Percentiles rank a stretch among this genome's conserved stretches.
Conservation (phyloP, 2,113 vertebrate species). For the Dendrocopos noguchii region DNA sequence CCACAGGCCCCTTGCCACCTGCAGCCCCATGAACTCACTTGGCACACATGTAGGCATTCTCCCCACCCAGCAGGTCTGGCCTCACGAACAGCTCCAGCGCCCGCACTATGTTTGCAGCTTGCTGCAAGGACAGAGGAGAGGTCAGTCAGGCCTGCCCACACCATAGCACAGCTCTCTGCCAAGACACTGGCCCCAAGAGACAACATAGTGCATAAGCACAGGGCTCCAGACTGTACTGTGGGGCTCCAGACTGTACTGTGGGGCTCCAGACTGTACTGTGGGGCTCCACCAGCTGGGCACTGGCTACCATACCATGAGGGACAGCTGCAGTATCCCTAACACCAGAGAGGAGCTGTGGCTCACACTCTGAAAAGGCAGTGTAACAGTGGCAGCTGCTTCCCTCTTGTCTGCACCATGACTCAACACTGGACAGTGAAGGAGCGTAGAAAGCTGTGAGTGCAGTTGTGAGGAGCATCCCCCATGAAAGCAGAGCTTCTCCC, state of each 20-base stretch:
- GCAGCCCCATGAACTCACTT: constrained; percentile 78
- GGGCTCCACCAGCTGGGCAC: neutral
- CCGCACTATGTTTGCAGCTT: constrained; percentile 86
- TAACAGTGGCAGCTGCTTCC: neutral
- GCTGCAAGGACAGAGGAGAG: constrained; percentile 71
- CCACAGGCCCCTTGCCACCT: accelerated
- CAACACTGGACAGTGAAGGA: neutral
- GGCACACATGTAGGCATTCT: constrained; percentile 95
- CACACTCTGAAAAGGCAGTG: accelerated
- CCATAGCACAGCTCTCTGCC: neutral
- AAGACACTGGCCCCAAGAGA: accelerated
- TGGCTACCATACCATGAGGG: accelerated
- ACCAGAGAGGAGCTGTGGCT: accelerated
- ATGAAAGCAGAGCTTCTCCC: neutral
- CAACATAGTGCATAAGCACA: neutral
- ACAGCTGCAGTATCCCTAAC: neutral
- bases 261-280: neutral
- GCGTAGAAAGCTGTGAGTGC: neutral
- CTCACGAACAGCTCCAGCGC: constrained; percentile 94
- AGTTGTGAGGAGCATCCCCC: neutral
- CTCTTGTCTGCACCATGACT: neutral
- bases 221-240: too few species aligned
- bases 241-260: neutral
- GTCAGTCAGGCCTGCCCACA: neutral
- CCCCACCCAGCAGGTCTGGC: constrained; percentile 89